Evolutionary conservation across 2,113 vertebrate genomes (phyloP).

Genomic region (Python bivittatus): DNA sequence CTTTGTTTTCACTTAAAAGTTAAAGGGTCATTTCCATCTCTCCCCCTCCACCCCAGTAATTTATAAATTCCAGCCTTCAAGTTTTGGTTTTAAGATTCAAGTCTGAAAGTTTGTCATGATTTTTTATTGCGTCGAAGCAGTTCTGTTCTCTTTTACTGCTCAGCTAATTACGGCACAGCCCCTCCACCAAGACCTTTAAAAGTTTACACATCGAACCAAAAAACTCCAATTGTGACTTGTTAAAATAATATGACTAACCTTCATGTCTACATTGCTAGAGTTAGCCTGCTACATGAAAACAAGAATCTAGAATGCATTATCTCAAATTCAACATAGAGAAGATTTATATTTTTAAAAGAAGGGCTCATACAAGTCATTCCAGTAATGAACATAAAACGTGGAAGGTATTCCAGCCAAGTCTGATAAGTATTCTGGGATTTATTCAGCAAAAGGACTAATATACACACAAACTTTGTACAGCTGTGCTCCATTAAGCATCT

Average conservation of each 20-base stretch:
- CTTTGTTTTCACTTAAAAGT: not conserved
- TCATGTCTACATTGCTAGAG: not conserved
- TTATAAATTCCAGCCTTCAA: not conserved
- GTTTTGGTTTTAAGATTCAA: not conserved
- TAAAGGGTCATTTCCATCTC: not conserved
- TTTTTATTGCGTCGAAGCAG: not conserved
- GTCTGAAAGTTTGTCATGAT: not conserved
- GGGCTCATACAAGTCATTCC: not conserved
- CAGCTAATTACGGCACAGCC: not conserved
- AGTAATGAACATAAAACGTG: not conserved
- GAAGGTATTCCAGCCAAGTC: not conserved
- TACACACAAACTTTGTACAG: not conserved
- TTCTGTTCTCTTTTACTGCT: not conserved
- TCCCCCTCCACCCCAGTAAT: not conserved
- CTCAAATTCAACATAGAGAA: not conserved
- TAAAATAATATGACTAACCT: not conserved
- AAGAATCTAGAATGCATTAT: not conserved
- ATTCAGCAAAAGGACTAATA: not conserved
- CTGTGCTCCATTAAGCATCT: slow-evolving; percentile 38
- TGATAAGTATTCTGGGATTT: not conserved
- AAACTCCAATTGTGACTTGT: not conserved
- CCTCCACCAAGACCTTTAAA: not conserved
- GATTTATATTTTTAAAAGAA: slow-evolving; percentile 7
- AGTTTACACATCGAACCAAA: not conserved
- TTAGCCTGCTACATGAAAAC: not conserved